These are phyloP conservation scores for Schizaphis graminum DNA, from an alignment of 2,888 invertebrate species.

Conservation along the genomic window DNA sequence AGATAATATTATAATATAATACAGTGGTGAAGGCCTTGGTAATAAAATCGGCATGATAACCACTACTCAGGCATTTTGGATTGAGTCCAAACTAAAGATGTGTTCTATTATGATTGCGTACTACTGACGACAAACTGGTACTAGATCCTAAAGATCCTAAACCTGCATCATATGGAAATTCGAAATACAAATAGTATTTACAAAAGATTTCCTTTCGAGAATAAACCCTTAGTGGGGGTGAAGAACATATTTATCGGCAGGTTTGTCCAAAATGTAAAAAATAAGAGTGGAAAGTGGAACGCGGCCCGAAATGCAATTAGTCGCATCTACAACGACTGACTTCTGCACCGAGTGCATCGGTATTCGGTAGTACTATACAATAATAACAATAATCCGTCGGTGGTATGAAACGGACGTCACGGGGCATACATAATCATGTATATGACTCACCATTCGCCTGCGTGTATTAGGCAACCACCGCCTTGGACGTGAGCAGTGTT, in stretches of 20 bases:
- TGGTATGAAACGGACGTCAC: not conserved
- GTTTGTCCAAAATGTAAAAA: not conserved
- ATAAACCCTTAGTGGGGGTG: not conserved
- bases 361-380: not conserved
- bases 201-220: not conserved
- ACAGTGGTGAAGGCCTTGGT: not conserved
- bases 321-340: not conserved
- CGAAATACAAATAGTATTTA: not conserved
- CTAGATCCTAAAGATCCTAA: not conserved
- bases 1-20: not conserved
- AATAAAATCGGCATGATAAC: not conserved
- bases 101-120: not conserved
- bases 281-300: not conserved
- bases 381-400: not conserved
- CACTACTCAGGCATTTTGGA: not conserved
- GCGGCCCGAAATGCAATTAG: not conserved
- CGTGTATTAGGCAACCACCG: slow-evolving; percentile 93
- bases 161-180: not conserved
- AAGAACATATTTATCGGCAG: not conserved
- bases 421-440: not conserved
- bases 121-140: not conserved
- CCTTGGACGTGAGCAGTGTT: slow-evolving; percentile 93
- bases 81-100: not conserved
- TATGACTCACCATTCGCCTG: slow-evolving; percentile 91
- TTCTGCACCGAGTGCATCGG: not conserved